Conservation (phyloP, 2,888 invertebrate genomes). For the Agrochola lychnidis region DNA sequence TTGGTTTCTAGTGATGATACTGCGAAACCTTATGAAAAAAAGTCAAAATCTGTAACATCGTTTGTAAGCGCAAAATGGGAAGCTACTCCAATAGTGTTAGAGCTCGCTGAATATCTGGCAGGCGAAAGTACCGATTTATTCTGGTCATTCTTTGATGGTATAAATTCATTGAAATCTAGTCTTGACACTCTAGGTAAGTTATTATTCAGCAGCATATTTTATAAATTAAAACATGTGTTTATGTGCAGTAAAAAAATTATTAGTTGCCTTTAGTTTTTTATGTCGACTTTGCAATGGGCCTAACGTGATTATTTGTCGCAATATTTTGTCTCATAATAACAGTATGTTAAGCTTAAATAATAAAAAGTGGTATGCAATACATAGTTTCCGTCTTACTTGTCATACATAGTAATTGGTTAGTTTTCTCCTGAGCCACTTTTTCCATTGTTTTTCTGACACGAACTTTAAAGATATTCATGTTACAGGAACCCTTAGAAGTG, state of each 20-base stretch:
- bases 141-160: slow-evolving; percentile 95
- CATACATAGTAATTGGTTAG: background rate
- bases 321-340: background rate
- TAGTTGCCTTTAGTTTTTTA: background rate
- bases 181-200: slow-evolving; percentile 91
- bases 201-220: background rate
- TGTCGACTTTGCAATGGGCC: background rate
- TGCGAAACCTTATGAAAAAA: slow-evolving; percentile 85
- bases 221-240: background rate
- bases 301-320: background rate
- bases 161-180: slow-evolving; percentile 91
- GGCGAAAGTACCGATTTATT: slow-evolving; percentile 95
- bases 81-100: slow-evolving; percentile 96
- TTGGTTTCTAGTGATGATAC: slow-evolving; percentile 75
- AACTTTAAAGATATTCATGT: background rate
- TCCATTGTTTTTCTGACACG: background rate
- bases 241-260: background rate
- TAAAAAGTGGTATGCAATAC: background rate
- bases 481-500: background rate
- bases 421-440: background rate
- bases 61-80: slow-evolving; percentile 98
- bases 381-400: too few relatives aligned
- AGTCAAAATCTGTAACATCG: slow-evolving; percentile 95
- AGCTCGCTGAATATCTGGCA: slow-evolving; percentile 96
- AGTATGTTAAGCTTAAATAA: background rate